These are phyloP conservation scores for Scaptomyza parva DNA, from an alignment of 2,888 invertebrate genomes.

Conservation along the genomic window DNA sequence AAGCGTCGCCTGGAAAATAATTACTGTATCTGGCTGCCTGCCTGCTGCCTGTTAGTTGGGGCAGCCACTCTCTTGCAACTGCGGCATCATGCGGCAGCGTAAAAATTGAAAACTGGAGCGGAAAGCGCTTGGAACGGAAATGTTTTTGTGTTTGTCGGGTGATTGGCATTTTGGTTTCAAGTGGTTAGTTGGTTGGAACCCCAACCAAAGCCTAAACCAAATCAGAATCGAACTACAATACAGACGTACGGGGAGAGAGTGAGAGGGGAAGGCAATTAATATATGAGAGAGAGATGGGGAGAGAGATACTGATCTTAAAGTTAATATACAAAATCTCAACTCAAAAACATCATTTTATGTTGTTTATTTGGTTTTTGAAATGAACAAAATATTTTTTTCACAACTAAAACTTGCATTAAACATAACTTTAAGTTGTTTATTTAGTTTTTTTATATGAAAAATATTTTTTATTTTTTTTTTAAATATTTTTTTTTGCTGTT, in stretches of 20 bases:
- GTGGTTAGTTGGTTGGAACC: too few species aligned
- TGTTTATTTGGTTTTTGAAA: too few species aligned
- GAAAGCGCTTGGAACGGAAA: conserved; percentile 74
- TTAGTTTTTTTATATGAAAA: too few species aligned
- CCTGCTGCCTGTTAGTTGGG: too few species aligned
- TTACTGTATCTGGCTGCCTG: conserved; percentile 75
- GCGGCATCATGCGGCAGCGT: conserved; percentile 45
- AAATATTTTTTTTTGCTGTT: neutral
- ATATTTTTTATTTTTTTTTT: neutral
- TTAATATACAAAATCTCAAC: too few species aligned
- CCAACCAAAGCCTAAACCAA: conserved; percentile 33
- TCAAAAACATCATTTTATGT: too few species aligned
- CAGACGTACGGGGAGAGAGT: neutral
- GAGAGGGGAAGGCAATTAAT: conserved; percentile 5
- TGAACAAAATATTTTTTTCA: too few species aligned
- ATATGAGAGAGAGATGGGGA: neutral
- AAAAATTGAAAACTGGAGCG: conserved; percentile 78
- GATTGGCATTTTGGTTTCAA: conserved; percentile 63
- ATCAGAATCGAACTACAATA: conserved; percentile 13
- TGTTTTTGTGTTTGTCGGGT: conserved; percentile 64
- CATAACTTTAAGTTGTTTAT: too few species aligned
- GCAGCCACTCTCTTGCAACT: conserved; percentile 32
- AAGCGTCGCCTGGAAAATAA: conserved; percentile 80
- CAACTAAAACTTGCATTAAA: too few species aligned
- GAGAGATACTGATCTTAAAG: too few species aligned